Conservation (phyloP, 2,888 invertebrate species). For the Apamea epomidion region DNA sequence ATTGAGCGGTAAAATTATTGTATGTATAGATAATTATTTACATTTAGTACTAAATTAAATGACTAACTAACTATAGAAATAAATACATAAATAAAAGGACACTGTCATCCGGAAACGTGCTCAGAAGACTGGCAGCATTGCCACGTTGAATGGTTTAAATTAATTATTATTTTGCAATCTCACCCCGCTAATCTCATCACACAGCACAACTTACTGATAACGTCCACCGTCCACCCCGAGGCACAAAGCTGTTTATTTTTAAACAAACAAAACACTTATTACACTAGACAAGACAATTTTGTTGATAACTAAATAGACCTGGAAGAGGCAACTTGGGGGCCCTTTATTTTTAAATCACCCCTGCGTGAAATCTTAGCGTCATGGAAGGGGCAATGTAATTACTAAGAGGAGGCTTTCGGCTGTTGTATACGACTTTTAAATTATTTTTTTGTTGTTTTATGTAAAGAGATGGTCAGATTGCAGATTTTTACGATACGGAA, state of each 20-base stretch:
- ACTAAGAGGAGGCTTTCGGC: conserved; percentile 49
- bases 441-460: conserved; percentile 59
- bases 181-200: conserved; percentile 20
- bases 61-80: no score
- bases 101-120: no score
- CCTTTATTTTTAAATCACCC: conserved; percentile 73
- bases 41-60: no score
- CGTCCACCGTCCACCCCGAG: conserved; percentile 8
- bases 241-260: conserved; percentile 56
- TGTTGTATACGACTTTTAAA: conserved; percentile 53
- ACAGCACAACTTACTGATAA: conserved; percentile 10
- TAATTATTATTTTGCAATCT: not conserved
- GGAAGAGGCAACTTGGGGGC: conserved; percentile 70
- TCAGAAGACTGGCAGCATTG: no score
- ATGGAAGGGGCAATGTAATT: conserved; percentile 69
- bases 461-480: conserved; percentile 51
- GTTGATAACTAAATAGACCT: conserved; percentile 70
- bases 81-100: no score
- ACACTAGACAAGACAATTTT: conserved; percentile 66
- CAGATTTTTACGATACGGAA: conserved; percentile 29
- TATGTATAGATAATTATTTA: no score
- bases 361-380: conserved; percentile 70
- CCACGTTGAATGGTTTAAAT: not conserved
- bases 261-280: conserved; percentile 64
- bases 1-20: not conserved